phyloP scores from a whole-genome alignment of 1,140 invertebrate species.

The Atta texana region DNA sequence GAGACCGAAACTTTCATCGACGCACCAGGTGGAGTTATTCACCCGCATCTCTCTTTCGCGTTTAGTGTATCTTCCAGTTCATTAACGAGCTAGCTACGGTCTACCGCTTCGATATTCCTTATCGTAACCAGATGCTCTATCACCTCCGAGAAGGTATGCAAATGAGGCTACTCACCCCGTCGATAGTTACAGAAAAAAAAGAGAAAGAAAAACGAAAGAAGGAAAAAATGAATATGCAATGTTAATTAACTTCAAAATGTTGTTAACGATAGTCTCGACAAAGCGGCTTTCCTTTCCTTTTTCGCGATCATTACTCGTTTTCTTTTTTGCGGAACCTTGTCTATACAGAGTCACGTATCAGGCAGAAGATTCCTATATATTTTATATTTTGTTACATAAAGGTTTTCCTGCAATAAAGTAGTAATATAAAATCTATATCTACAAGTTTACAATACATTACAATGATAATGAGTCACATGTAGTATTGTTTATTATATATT shows the following conservation, averaged over 20 bases:
- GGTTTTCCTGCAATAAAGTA: background rate
- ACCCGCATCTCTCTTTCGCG: constrained; percentile 19
- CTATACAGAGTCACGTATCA: constrained; percentile 19
- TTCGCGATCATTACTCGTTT: background rate
- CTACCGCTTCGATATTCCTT: constrained; percentile 43
- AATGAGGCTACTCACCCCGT: constrained; percentile 4
- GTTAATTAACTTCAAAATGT: constrained; percentile 49
- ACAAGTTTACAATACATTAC: background rate
- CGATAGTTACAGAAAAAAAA: background rate
- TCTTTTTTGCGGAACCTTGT: background rate
- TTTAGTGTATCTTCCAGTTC: constrained; percentile 42
- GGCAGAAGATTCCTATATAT: background rate
- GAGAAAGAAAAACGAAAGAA: background rate
- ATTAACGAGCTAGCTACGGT: constrained; percentile 49
- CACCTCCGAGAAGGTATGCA: constrained; percentile 29
- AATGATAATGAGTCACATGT: background rate
- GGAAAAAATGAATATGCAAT: constrained; percentile 23
- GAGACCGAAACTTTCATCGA: background rate
- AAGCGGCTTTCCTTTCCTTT: background rate
- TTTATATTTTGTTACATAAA: constrained; percentile 2
- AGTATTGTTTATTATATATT: too few relatives aligned
- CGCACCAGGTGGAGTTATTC: constrained; percentile 27
- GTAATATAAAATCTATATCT: background rate
- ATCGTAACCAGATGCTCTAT: constrained; percentile 44
- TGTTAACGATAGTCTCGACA: constrained; percentile 11